Base-by-base conservation (phyloP, 1,140 invertebrate species). In the Maconellicoccus hirsutus region DNA sequence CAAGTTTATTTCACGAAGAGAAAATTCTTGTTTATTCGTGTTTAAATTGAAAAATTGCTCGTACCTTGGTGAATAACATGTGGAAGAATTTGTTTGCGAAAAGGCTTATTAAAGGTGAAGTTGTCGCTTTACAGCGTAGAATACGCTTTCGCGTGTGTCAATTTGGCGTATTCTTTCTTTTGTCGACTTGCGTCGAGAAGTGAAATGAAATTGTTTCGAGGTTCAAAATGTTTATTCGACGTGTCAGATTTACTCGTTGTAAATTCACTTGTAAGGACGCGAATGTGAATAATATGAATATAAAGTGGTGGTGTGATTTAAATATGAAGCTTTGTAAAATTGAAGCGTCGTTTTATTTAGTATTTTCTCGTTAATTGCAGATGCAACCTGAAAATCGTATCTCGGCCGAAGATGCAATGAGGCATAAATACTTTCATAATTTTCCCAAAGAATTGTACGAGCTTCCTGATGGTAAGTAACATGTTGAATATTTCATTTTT, bases 371-470 rank as follows among this genome's bases (percentile, higher is more conserved):
- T 33, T 3, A 33, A 69, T 76, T 82, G 70, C 85, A 96, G 84
- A 85, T 97, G 71, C 90, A 95, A 83, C 95, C 96, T 27, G 82
- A 86, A 77, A 82, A 89, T 75, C 85, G 96, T 78, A 87, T 97
- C 78, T 88, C 91, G 69, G 95, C 96, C 42, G 86, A 90, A 70
- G 84, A 89, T 72, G 96, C 96, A 29, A 86, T 98, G 78, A 83
- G 84, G 73, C 94, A 98, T 82, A 83, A 87, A 75, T 98, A 96
- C 82, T 98, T 98, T 83, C 82, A 85, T 73, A 87, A 89, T 76
- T 85, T 98, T 80, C 94, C 95, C 77, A 86, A 84, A 78, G 89
- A 92, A 82, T 84, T 98, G 72, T 88, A 90, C 78, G 90, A 94
- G 79, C 85, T 98, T 80, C 92, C 93, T 75, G 89, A 93, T 79